Evolutionary conservation across 2,888 invertebrate species (phyloP), one percentile per base, ranked within the genome.

Genomic region (Platycnemis pennipes): DNA sequence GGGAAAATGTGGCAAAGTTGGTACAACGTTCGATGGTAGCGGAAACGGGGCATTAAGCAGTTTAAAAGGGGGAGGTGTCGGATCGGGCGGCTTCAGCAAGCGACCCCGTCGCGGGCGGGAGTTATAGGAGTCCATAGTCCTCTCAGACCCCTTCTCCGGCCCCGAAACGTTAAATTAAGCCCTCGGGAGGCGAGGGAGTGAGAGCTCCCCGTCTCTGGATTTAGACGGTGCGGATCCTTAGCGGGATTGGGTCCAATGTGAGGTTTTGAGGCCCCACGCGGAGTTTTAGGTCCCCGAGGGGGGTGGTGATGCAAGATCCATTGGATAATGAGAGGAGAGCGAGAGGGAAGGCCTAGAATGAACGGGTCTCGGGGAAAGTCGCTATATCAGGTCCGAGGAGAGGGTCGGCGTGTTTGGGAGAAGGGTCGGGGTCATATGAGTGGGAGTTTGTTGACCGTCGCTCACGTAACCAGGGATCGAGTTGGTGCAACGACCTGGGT

Each of bases 281-380:
- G n/a, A n/a, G n/a, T n/a, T n/a, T n/a, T n/a, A n/a, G n/a, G n/a
- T n/a, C n/a, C n/a, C n/a, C n/a, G n/a, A n/a, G 63, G 22, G n/a
- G 63, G 77, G n/a, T 16, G 13, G 45, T 4, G 42, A 8, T 44
- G 87, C 46, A 22, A 87, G 87, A 87, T 46, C 87, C 87, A 87
- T 87, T n/a, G 87, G 87, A 46, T 87, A 87, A 87, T 87, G 45
- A 45, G 87, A n/a, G 87, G 46, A 77, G 4, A 13, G 31, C 7
- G 37, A 37, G 16, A 37, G 77, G 37, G 2, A 11, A 5, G 77
- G 77, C 37, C 16, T 13, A 11, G 77, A 37, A 77, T 37, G 37
- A 77, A 37, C 69, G 7, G 31, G 69, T 26, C 63, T 26, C 26
- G 26, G 63, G 63, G 63, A 63, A 63, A 63, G 63, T 37, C 77